Evolutionary conservation across 2,113 vertebrate genomes (phyloP).

Genomic region (Ascaphus truei): DNA sequence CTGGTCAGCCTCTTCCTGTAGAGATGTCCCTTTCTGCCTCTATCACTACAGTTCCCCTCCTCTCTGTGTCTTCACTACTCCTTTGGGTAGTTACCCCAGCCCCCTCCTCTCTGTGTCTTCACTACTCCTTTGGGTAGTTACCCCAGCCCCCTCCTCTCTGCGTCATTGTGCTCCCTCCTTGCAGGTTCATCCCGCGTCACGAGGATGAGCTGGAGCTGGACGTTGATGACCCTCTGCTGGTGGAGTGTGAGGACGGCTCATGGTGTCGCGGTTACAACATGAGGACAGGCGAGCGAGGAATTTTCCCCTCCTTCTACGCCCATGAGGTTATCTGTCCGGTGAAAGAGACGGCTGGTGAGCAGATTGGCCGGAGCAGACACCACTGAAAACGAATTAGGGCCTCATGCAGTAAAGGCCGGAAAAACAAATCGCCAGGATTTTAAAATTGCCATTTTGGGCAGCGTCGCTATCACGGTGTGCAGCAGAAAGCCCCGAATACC

Average conservation of each 20-base stretch:
- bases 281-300: slow-evolving; percentile 88
- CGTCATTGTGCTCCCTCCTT: no score
- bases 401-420: fast-evolving
- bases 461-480: fast-evolving
- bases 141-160: no score
- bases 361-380: no score
- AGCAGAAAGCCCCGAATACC: fast-evolving
- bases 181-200: slow-evolving; percentile 92
- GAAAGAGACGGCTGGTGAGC: slow-evolving; percentile 76
- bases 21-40: no score
- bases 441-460: no score
- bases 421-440: no score
- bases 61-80: no score
- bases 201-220: slow-evolving; percentile 91
- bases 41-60: no score
- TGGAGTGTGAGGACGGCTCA: slow-evolving; percentile 92
- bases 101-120: no score
- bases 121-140: no score
- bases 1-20: no score
- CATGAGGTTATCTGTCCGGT: slow-evolving; percentile 82
- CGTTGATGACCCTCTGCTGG: slow-evolving; percentile 87
- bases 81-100: no score
- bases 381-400: neutral
- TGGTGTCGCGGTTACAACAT: slow-evolving; percentile 97
- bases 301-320: slow-evolving; percentile 93